These are phyloP conservation scores for Xiphydria camelus DNA, from an alignment of 2,888 invertebrate genomes.

Conservation along the genomic window DNA sequence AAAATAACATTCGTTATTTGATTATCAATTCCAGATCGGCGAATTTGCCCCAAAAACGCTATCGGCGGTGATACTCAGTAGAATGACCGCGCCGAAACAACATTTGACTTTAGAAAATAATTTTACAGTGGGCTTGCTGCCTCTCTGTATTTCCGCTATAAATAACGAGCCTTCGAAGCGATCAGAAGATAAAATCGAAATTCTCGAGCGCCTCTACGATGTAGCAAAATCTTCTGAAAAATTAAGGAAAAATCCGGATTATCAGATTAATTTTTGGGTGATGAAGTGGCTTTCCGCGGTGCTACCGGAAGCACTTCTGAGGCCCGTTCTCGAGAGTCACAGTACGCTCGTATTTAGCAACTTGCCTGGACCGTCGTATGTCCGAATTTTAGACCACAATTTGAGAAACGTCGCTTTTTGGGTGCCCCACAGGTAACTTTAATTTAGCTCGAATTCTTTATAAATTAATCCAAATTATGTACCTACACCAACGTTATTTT, in stretches of 20 bases:
- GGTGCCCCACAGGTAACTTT: constrained; percentile 60
- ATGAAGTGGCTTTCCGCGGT: constrained; percentile 57
- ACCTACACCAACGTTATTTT: too few species aligned
- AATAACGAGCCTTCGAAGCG: constrained; percentile 19
- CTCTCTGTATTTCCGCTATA: constrained; percentile 53
- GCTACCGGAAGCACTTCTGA: constrained; percentile 57
- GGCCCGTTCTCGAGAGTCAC: constrained; percentile 56
- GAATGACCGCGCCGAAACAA: constrained; percentile 33
- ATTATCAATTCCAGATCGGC: constrained; percentile 22
- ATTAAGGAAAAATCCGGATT: constrained; percentile 56
- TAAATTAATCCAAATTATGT: too few species aligned
- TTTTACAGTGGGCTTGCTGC: constrained; percentile 60
- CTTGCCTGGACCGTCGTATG: constrained; percentile 58
- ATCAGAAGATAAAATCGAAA: constrained; percentile 5
- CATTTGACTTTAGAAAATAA: constrained; percentile 55
- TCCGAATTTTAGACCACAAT: constrained; percentile 55
- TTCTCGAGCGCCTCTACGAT: constrained; percentile 42
- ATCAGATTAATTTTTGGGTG: constrained; percentile 60
- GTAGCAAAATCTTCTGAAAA: constrained; percentile 49
- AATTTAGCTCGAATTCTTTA: too few species aligned
- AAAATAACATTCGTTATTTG: constrained; percentile 1
- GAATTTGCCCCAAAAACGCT: constrained; percentile 34
- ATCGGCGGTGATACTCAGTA: constrained; percentile 46
- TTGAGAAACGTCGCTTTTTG: constrained; percentile 61
- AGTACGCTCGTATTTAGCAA: constrained; percentile 62